Evolutionary conservation across 2,888 invertebrate genomes (phyloP), one percentile per base, ranked within the genome.

Genomic region (Meghimatium bilineatum): DNA sequence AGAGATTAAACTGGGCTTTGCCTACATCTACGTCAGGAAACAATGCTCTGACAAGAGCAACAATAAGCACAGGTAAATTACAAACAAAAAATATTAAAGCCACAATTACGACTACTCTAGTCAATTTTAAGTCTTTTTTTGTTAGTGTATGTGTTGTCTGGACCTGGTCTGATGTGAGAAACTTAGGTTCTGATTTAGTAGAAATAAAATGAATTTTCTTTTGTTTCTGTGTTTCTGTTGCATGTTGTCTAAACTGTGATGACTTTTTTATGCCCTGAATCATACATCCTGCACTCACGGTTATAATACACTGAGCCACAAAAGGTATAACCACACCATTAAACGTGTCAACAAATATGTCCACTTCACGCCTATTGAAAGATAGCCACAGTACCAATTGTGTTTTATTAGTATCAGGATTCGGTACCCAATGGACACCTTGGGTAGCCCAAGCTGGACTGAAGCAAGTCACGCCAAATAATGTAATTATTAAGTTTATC

Each of bases 281-380:
- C 63, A 63, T 66, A 29, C 29, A 38, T 1, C 29, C 44, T 10
- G 78, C 60, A 38, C 63, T n/a, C 1, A 78, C 78, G 5, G 63
- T 66, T 17, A 78, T 66, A 34, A 78, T 36, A 17, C 63, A 8
- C 29, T 78, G 78, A 17, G 78, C 38, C 12, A 78, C 63, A 1
- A 56, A 20, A 44, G 78, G 66, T 26, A 66, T 26, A n/a, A 66
- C 78, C 6, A 78, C 29, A 8, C 78, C 78, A n/a, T 26, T 66
- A 20, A 66, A 78, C 8, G 78, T 78, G 44, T 78, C 78, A 5
- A 78, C 63, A 38, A 78, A 66, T 20, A 78, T 34, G n/a, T 78
- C 78, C 1, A 66, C 32, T 14, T 78, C n/a, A 10, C 78, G 77
- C 36, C 77, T 77, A n/a, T 23, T 60, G 23, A 23, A 23, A 34